phyloP scores from a whole-genome alignment of 2,888 invertebrate genomes.

The Zootermopsis nevadensis region DNA sequence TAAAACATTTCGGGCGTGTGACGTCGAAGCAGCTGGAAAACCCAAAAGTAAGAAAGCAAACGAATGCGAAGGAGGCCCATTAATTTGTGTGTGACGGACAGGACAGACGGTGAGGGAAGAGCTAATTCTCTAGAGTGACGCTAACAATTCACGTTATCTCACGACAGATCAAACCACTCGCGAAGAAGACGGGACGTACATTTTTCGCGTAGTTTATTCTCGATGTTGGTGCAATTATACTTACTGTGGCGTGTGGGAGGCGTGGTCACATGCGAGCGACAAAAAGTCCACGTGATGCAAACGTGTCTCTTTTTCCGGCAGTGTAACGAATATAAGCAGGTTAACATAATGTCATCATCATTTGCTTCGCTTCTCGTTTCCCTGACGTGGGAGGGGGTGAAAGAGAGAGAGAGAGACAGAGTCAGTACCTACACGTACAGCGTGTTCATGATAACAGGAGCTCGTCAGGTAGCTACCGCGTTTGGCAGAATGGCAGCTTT shows the following conservation, averaged over 20 bases:
- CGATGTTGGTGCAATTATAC: conserved; percentile 21
- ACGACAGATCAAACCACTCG: conserved; percentile 16
- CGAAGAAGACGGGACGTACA: neutral
- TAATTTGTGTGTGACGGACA: conserved; percentile 33
- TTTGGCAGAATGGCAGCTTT: neutral
- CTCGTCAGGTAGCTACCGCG: neutral
- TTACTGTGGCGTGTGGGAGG: conserved; percentile 18
- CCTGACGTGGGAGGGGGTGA: neutral
- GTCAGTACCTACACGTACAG: neutral
- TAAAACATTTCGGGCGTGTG: no score
- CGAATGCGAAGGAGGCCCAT: neutral
- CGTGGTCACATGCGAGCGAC: neutral
- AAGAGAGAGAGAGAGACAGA: neutral
- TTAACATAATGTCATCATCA: conserved; percentile 31
- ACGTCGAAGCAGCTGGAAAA: no score
- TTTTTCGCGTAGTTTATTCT: conserved; percentile 26
- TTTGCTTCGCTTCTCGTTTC: conserved; percentile 30
- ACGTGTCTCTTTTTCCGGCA: neutral
- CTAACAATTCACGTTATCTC: conserved; percentile 26
- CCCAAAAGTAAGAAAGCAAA: neutral
- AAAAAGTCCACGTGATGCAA: conserved; percentile 12
- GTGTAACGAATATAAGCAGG: conserved; percentile 13
- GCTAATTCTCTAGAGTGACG: conserved; percentile 19
- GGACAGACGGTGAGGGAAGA: neutral
- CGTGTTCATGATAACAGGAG: neutral